A percentile compares a stretch with the other conserved stretches of the same genome.
Conservation (phyloP, 2,888 invertebrate genomes). For the Rotaria magnacalcarata region DNA sequence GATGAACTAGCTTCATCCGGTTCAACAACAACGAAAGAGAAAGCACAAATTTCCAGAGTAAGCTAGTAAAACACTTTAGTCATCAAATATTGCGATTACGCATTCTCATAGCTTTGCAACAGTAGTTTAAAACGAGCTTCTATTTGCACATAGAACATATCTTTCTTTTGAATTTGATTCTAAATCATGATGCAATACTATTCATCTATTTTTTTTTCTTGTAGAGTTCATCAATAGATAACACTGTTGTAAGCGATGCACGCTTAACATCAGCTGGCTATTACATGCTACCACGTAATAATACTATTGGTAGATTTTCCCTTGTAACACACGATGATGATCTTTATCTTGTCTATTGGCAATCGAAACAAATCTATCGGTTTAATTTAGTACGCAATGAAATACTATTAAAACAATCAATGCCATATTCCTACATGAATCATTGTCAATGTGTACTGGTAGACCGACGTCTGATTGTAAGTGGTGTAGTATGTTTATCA, state of each 20-base stretch:
- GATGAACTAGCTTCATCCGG: neutral
- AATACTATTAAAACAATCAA: slow-evolving; percentile 11
- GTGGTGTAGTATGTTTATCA: neutral
- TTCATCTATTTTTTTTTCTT: neutral
- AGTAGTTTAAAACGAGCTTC: too few species aligned
- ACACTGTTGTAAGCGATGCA: neutral
- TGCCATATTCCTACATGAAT: neutral
- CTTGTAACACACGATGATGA: slow-evolving; percentile 11
- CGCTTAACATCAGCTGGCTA: slow-evolving; percentile 3
- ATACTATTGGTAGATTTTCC: neutral
- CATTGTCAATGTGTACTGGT: slow-evolving; percentile 7
- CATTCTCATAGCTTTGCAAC: too few species aligned
- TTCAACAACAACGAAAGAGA: neutral
- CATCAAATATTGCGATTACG: too few species aligned
- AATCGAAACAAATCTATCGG: neutral
- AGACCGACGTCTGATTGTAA: neutral
- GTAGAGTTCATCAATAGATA: neutral
- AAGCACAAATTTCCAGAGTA: neutral
- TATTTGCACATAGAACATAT: too few species aligned
- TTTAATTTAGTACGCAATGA: slow-evolving; percentile 4
- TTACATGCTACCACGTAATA: slow-evolving; percentile 6
- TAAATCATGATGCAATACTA: too few species aligned
- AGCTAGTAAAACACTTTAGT: neutral
- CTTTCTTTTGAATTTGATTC: too few species aligned
- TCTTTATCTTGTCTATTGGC: slow-evolving; percentile 16